Base-by-base conservation (phyloP, 2,113 vertebrate genomes). In the Oreochromis spilurus region DNA sequence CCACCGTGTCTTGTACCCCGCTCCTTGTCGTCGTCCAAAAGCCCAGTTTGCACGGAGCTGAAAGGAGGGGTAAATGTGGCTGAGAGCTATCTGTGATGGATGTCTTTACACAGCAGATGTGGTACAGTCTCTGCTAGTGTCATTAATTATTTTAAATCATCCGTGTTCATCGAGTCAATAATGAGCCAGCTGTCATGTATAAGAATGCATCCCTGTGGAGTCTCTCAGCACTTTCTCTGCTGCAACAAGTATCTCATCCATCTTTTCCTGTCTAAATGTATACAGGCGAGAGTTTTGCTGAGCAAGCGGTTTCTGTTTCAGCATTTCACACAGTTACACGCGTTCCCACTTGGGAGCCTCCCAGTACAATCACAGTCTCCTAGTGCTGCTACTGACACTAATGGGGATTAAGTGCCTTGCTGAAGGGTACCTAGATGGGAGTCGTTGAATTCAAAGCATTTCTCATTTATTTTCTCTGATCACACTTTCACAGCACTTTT, bases 191-290 rank as follows among this genome's bases (percentile, higher is more conserved):
- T 81, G 89, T 86, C 78, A 17, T 55, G 5, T 53, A 40, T 72
- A 53, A 53, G 50, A 62, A 84, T 78, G 17, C 77, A 81, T 91
- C 88, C 52, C 67, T 29, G 53, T 43, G 9, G 53, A 72, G 75
- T 29, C 79, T 89, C 79, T 3, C 50, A 12, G 24, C 19, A 58
- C 55, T 17, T 79, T 62, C 78, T 70, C 72, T 16, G 78, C 88
- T 57, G 80, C 77, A 81, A 84, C 87, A 87, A 82, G 83, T 80
- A 2, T 53, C 60, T 65, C 85, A 89, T 93, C 88, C 82, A 83
- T 93, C 88, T 86, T 87, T 55, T 54, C 52, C 52, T 40, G 13
- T 40, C 82, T 43, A 84, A 21, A 91, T 87, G 16, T 80, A 57
- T 54, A 83, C 87, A 31, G 83, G 11, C 48, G 7, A 9, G 31